phyloP scores from a whole-genome alignment of 2,797 vertebrate species.

The Tolypeutes matacus region DNA sequence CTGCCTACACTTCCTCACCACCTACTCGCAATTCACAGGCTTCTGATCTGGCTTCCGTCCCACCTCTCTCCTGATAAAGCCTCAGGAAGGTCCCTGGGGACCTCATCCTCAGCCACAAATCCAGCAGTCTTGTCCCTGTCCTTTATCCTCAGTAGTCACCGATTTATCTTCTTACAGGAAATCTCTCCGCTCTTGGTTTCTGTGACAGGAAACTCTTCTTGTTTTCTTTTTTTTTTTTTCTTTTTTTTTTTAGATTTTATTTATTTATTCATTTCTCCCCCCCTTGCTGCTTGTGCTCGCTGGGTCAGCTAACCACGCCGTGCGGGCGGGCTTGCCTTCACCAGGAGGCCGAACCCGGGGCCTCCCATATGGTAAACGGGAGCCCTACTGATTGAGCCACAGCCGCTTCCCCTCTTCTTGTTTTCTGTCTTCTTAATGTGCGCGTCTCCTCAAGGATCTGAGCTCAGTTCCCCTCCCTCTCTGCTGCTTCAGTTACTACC shows the following conservation, averaged over 20 bases:
- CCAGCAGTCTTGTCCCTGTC: background rate
- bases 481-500: background rate
- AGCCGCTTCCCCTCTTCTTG: too few relatives aligned
- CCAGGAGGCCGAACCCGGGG: too few relatives aligned
- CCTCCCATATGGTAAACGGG: too few relatives aligned
- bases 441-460: background rate
- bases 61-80: background rate
- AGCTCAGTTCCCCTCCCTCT: too few relatives aligned
- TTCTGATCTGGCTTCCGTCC: constrained; percentile 55
- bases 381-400: too few relatives aligned
- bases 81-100: constrained; percentile 36
- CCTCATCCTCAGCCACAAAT: constrained; percentile 41
- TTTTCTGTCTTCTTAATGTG: background rate
- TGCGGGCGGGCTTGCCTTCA: too few relatives aligned
- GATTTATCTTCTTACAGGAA: constrained; percentile 8
- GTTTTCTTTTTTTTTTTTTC: too few relatives aligned
- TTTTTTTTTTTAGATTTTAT: too few relatives aligned
- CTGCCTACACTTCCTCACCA: constrained; percentile 62
- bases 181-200: constrained; percentile 1
- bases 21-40: background rate
- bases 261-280: too few relatives aligned
- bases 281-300: too few relatives aligned
- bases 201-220: background rate
- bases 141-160: background rate
- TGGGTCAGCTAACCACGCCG: too few relatives aligned